These are phyloP conservation scores for Ctenicera cuprea DNA, from an alignment of 2,888 invertebrate species.

Conservation along the genomic window DNA sequence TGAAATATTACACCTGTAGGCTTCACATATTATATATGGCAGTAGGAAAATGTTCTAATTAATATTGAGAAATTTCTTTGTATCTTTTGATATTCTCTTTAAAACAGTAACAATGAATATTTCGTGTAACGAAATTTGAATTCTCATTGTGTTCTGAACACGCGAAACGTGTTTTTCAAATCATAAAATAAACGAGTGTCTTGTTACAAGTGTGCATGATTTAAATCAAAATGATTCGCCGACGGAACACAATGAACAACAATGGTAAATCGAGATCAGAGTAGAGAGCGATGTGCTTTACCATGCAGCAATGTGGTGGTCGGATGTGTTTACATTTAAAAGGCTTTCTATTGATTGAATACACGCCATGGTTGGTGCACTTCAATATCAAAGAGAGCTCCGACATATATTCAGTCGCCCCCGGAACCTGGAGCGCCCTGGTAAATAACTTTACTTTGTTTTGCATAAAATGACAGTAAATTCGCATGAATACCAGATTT, in stretches of 20 bases:
- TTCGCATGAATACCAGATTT: conserved; percentile 43
- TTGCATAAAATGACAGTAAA: conserved; percentile 50
- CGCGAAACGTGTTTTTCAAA: conserved; percentile 24
- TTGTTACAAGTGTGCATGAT: conserved; percentile 30
- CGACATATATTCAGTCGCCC: conserved; percentile 36
- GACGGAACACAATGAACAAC: conserved; percentile 32
- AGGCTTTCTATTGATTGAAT: conserved; percentile 45
- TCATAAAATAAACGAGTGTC: conserved; percentile 22
- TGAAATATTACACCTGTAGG: too few species aligned
- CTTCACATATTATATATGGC: too few species aligned
- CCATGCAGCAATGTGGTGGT: conserved; percentile 34
- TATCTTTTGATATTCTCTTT: conserved; percentile 8
- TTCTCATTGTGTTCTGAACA: conserved; percentile 20
- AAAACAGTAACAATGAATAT: conserved; percentile 18
- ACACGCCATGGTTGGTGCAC: conserved; percentile 41
- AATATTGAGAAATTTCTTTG: conserved; percentile 2
- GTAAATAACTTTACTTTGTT: conserved; percentile 42
- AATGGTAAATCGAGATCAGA: conserved; percentile 40
- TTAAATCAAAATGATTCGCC: conserved; percentile 35
- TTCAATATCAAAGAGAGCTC: conserved; percentile 47
- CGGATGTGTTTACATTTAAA: conserved; percentile 44
- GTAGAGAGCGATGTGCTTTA: conserved; percentile 29
- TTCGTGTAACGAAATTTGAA: conserved; percentile 23
- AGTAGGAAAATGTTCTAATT: background rate
- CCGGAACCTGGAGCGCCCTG: conserved; percentile 22